phyloP scores from a whole-genome alignment of 2,113 vertebrate species.

The Meleagris gallopavo region DNA sequence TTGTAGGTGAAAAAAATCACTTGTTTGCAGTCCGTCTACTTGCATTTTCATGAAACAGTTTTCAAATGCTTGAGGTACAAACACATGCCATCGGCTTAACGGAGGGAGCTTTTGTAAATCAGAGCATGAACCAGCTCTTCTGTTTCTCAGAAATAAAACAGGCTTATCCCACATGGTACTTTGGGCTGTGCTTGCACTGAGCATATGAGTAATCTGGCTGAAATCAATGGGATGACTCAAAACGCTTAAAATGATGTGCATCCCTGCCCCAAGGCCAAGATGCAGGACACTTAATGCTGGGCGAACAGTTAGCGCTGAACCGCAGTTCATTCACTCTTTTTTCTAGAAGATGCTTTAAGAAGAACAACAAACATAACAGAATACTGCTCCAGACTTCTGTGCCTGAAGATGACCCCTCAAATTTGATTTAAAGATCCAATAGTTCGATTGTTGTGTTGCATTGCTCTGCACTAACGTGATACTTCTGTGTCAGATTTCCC shows the following conservation, averaged over 20 bases:
- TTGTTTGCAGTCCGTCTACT: neutral
- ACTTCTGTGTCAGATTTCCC: neutral
- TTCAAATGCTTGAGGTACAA: neutral
- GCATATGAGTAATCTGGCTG: neutral
- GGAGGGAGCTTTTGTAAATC: neutral
- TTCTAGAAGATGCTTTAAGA: neutral
- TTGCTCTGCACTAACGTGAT: neutral
- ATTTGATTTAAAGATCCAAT: neutral
- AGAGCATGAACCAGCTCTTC: neutral
- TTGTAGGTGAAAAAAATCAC: neutral
- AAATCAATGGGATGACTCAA: conserved; percentile 32
- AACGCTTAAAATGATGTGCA: neutral
- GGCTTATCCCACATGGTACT: neutral
- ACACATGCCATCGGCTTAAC: neutral
- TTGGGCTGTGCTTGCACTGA: neutral
- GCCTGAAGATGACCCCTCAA: neutral
- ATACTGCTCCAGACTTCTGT: neutral
- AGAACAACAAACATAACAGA: neutral
- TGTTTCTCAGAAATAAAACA: neutral
- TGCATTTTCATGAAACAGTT: neutral
- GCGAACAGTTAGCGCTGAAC: neutral
- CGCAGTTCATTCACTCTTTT: neutral
- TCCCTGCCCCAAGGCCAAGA: neutral
- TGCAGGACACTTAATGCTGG: neutral
- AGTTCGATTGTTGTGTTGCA: neutral